A percentile compares a stretch with the other conserved stretches of the same genome.
Evolutionary conservation across 1,140 invertebrate species (phyloP).

Genomic region (Ectropis grisescens): DNA sequence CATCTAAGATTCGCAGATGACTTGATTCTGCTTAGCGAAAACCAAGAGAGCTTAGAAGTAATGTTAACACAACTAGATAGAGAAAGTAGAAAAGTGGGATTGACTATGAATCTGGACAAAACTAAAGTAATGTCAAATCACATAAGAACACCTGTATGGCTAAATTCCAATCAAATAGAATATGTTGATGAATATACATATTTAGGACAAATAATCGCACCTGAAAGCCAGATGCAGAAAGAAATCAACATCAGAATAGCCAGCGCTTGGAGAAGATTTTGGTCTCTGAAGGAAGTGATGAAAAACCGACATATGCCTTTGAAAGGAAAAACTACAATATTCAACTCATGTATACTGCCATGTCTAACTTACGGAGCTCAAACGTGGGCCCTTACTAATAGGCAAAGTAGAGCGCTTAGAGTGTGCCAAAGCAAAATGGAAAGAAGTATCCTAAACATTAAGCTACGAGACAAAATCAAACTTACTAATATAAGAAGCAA

Average conservation of each 20-base stretch:
- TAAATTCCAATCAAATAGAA: neutral
- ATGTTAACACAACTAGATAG: neutral
- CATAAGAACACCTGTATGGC: neutral
- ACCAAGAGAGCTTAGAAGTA: neutral
- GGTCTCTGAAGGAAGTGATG: neutral
- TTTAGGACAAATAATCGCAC: neutral
- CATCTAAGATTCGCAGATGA: conserved; percentile 1
- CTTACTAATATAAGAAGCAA: conserved; percentile 1
- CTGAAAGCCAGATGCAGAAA: neutral
- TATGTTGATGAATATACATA: neutral
- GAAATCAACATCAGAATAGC: neutral
- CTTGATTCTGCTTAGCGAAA: neutral
- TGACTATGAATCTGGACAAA: neutral
- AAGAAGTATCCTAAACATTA: conserved; percentile 7
- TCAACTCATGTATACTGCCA: neutral
- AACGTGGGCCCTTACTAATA: conserved; percentile 2
- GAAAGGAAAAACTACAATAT: conserved; percentile 2
- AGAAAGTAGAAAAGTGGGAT: neutral
- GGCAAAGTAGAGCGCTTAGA: neutral
- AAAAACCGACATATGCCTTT: neutral
- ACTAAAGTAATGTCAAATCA: neutral
- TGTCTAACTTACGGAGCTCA: conserved; percentile 3
- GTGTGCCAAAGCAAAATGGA: conserved; percentile 5
- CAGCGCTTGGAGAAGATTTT: neutral
- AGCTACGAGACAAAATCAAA: conserved; percentile 3